These are phyloP conservation scores for Cyphomyrmex costatus DNA, from an alignment of 1,140 invertebrate species.

Conservation along the genomic window DNA sequence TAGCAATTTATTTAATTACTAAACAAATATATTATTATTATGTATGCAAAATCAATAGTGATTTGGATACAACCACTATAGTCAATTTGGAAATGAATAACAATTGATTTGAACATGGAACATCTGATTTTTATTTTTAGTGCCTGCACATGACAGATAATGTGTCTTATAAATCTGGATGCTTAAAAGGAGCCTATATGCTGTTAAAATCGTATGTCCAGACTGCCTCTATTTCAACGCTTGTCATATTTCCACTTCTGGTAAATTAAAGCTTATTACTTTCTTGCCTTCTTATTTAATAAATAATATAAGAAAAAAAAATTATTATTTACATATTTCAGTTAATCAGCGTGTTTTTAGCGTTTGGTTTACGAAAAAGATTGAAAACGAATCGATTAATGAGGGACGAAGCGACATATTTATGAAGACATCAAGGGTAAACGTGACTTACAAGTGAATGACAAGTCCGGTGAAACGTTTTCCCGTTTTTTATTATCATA, in stretches of 20 bases:
- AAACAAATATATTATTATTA: constrained; percentile 27
- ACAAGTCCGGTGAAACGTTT: constrained; percentile 75
- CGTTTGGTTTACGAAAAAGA: constrained; percentile 23
- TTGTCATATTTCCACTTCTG: constrained; percentile 69
- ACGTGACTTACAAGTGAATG: constrained; percentile 61
- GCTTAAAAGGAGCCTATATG: constrained; percentile 69
- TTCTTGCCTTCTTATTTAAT: neutral
- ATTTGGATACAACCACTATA: neutral
- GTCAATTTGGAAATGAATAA: constrained; percentile 1
- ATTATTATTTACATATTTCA: constrained; percentile 45
- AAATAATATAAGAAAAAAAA: neutral
- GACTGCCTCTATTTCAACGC: constrained; percentile 63
- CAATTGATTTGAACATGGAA: neutral
- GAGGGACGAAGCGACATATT: neutral
- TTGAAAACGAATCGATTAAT: neutral
- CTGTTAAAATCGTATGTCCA: constrained; percentile 76
- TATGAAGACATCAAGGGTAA: constrained; percentile 33
- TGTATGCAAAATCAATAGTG: neutral
- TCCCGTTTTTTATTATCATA: constrained; percentile 83
- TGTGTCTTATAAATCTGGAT: constrained; percentile 72
- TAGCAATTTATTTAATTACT: constrained; percentile 4
- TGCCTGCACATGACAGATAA: constrained; percentile 75
- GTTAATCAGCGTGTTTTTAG: constrained; percentile 46
- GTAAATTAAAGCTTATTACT: constrained; percentile 62
- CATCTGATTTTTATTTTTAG: constrained; percentile 54